Base-by-base conservation (phyloP, 2,113 vertebrate genomes). In the Cygnus atratus region DNA sequence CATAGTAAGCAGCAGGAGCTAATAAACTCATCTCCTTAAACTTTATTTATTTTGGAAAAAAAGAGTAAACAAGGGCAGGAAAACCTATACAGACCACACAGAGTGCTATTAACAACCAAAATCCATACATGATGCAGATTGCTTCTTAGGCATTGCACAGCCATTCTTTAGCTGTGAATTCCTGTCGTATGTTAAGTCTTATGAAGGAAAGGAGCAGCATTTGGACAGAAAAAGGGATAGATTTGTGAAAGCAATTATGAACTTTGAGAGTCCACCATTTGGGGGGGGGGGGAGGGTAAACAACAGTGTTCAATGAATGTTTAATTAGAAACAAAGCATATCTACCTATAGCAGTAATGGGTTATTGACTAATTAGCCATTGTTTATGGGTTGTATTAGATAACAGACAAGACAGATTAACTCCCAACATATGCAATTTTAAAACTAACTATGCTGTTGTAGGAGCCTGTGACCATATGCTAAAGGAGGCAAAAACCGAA, bases 261-360 rank as follows among this genome's bases (percentile, higher is more conserved):
- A 94, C 77, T 92, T 85, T 31, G 46, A 81, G 57, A 88, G n/a
- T 82, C 52, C 68, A 57, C 54, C n/a, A 72, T 92, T 95, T 89
- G 33, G 70, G 86, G 80, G 20, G 26, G 86, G 39, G 43, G 43
- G 33, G 24, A 25, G 52, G 41, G 39, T 35, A 52, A 73, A 55
- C 12, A 90, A 70, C 46, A 46, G 44, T 63, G 78, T 93, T 92
- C 91, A 85, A 68, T 92, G 91, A 81, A 92, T 79, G 87, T 93
- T 95, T 96, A 96, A 97, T 96, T 96, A 96, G 83, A 91, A 96
- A 94, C 91, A 92, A 96, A 95, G 85, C 79, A 75, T 95, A 97
- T 95, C 97, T 96, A 55, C 86, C 92, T 35, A 76, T 94, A 57
- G 43, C 67, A 95, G 96, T 95, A 96, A 96, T 96, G 87, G 95